Evolutionary conservation across 2,797 vertebrate genomes (phyloP).

Genomic region (Xiphorhynchus erythropygius): DNA sequence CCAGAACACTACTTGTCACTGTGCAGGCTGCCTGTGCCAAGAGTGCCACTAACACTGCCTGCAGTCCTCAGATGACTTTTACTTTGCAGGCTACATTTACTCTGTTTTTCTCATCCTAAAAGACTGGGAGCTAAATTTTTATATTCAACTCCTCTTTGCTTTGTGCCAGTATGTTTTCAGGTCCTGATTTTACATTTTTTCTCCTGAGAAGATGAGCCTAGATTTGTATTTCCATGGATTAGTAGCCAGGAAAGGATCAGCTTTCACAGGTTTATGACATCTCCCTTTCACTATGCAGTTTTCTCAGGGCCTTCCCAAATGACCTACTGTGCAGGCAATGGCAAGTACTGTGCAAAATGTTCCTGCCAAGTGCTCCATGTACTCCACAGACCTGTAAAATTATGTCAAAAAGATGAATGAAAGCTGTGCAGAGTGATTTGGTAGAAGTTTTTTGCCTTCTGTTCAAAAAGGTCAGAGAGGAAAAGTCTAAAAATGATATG

Average conservation of each 20-base stretch:
- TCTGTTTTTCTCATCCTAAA: neutral
- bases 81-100: neutral
- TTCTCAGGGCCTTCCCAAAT: neutral
- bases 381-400: neutral
- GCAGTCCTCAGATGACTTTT: neutral
- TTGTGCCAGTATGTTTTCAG: neutral
- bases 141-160: neutral
- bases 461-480: neutral
- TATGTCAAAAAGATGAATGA: neutral
- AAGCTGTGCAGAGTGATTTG: neutral
- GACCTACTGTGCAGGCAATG: neutral
- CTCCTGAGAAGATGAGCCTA: neutral
- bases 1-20: fast-evolving
- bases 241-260: neutral
- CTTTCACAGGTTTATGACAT: neutral
- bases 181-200: neutral
- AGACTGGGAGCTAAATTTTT: neutral
- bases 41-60: neutral
- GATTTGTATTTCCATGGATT: neutral
- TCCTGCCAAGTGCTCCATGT: neutral
- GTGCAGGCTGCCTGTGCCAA: neutral
- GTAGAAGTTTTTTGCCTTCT: neutral
- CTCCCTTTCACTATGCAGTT: neutral
- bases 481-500: neutral
- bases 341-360: neutral